Evolutionary conservation across 2,888 invertebrate species (phyloP).

Genomic region (Bombylius discolor): DNA sequence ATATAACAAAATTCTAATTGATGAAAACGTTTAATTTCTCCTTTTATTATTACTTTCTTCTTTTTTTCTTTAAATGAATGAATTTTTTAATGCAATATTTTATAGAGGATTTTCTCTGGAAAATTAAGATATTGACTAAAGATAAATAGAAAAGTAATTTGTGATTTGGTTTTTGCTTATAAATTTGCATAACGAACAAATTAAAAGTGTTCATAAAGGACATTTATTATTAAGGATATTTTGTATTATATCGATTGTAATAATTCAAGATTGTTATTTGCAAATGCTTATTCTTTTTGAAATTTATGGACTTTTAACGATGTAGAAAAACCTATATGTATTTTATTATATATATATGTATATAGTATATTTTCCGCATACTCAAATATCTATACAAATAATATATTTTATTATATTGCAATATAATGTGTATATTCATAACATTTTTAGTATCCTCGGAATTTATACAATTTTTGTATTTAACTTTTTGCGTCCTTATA

Average conservation of each 20-base stretch:
- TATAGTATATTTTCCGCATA: conserved; percentile 11
- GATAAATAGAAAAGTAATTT: not conserved
- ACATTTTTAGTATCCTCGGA: too few relatives aligned
- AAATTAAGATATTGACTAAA: not conserved
- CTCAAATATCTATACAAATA: not conserved
- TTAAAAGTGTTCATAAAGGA: conserved; percentile 7
- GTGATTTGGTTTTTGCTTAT: not conserved
- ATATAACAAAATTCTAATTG: too few relatives aligned
- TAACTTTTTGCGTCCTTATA: too few relatives aligned
- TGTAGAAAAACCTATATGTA: too few relatives aligned
- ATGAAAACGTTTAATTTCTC: not conserved
- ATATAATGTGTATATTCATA: too few relatives aligned
- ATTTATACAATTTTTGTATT: too few relatives aligned
- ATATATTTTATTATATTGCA: too few relatives aligned
- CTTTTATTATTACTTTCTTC: not conserved
- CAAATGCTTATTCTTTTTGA: not conserved
- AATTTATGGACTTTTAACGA: conserved; percentile 20
- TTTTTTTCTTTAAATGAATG: too few relatives aligned
- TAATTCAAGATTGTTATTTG: conserved; percentile 6
- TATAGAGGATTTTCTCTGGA: not conserved
- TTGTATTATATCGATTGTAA: conserved; percentile 1
- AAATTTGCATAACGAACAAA: conserved; percentile 4
- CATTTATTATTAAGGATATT: not conserved
- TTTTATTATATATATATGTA: conserved; percentile 12
- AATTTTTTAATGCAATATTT: too few relatives aligned